phyloP scores from a whole-genome alignment of 2,113 vertebrate species.

The Chaenogobius annularis region DNA sequence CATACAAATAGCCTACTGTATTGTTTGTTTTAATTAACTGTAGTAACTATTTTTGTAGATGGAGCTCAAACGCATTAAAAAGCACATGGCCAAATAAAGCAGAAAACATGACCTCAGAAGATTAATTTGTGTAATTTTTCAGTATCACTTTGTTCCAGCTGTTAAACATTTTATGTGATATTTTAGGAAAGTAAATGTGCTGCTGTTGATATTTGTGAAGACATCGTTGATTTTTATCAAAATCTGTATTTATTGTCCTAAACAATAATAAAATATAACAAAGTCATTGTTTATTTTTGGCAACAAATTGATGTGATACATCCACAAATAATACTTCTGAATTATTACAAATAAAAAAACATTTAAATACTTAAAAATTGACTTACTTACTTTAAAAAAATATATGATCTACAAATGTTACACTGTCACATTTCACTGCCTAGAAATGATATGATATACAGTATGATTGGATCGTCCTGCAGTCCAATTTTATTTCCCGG shows the following conservation, averaged over 20 bases:
- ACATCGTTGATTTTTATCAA: neutral
- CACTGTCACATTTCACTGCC: neutral
- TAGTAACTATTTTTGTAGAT: constrained; percentile 74
- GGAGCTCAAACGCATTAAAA: constrained; percentile 95
- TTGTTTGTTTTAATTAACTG: neutral
- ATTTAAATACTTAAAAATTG: neutral
- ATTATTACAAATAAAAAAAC: neutral
- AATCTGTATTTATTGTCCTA: neutral
- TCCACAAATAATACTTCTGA: neutral
- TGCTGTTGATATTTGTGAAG: neutral
- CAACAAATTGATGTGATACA: neutral
- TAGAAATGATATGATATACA: neutral
- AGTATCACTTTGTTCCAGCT: neutral
- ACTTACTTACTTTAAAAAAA: neutral
- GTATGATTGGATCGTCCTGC: neutral
- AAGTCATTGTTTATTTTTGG: neutral
- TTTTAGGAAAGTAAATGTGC: neutral
- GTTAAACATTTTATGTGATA: neutral
- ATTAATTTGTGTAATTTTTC: neutral
- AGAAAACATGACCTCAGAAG: neutral
- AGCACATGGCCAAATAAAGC: constrained; percentile 89
- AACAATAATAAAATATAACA: neutral
- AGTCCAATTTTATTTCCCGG: neutral
- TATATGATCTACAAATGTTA: neutral
- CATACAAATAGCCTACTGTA: neutral